These are phyloP conservation scores for Ciconia boyciana DNA, from an alignment of 2,113 vertebrate genomes.

Conservation along the genomic window DNA sequence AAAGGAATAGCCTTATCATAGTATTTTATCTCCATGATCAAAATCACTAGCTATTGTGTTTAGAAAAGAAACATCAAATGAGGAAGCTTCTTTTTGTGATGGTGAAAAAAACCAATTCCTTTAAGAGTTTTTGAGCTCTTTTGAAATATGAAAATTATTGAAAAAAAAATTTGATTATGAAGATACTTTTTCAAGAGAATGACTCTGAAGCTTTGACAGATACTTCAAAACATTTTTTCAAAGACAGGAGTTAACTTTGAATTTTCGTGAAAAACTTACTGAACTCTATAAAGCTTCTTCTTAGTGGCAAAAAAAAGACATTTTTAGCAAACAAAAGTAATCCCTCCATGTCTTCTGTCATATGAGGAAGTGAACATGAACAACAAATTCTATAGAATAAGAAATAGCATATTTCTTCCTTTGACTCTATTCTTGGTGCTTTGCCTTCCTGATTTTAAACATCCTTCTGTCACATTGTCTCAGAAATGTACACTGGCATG, in stretches of 20 bases:
- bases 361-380: background rate
- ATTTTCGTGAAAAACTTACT: background rate
- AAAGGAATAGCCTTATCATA: background rate
- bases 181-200: background rate
- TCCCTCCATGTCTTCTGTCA: background rate
- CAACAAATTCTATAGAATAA: background rate
- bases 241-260: background rate
- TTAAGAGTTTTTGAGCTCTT: background rate
- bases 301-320: background rate
- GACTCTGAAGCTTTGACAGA: background rate
- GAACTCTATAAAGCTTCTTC: background rate
- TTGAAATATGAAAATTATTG: background rate
- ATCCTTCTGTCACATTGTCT: background rate
- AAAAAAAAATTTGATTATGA: background rate
- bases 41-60: background rate
- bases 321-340: background rate
- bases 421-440: background rate
- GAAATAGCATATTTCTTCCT: background rate
- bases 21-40: background rate
- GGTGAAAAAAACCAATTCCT: background rate
- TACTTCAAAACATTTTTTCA: conserved; percentile 1
- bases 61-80: background rate
- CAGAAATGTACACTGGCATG: background rate
- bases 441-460: background rate
- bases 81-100: background rate